phyloP scores from a whole-genome alignment of 1,140 invertebrate genomes.

The Camponotus pennsylvanicus region DNA sequence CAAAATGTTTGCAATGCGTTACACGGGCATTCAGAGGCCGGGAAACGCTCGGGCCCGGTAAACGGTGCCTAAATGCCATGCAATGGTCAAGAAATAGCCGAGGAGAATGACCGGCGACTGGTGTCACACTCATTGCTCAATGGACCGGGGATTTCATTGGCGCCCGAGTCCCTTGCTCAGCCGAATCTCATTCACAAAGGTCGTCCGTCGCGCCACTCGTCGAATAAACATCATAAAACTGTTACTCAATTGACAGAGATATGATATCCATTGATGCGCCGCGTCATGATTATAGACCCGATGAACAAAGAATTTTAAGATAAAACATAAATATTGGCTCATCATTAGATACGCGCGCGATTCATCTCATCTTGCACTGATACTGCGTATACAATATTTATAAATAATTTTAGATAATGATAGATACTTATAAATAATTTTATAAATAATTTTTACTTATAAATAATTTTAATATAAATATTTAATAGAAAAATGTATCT shows the following conservation, averaged over 20 bases:
- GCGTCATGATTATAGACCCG: neutral
- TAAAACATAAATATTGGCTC: neutral
- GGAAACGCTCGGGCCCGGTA: slow-evolving; percentile 71
- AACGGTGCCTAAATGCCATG: slow-evolving; percentile 80
- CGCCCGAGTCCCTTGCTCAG: slow-evolving; percentile 12
- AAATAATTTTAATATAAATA: neutral
- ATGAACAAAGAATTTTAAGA: neutral
- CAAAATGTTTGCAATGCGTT: slow-evolving; percentile 85
- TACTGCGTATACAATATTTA: neutral
- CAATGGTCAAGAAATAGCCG: slow-evolving; percentile 79
- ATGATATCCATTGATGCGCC: neutral
- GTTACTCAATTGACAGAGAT: neutral
- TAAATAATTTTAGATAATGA: neutral
- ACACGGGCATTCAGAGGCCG: slow-evolving; percentile 81
- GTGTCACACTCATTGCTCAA: slow-evolving; percentile 45
- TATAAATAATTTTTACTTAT: neutral
- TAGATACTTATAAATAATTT: neutral
- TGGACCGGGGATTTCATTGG: slow-evolving; percentile 16
- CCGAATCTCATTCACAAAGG: slow-evolving; percentile 17
- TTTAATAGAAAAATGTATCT: neutral
- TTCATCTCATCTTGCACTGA: neutral
- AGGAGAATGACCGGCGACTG: slow-evolving; percentile 67
- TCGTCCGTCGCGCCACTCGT: slow-evolving; percentile 31
- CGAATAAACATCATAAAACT: slow-evolving; percentile 45
- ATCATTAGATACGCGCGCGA: neutral